Evolutionary conservation across 2,797 vertebrate genomes (phyloP).

Genomic region (Petrocephalus sullivani): DNA sequence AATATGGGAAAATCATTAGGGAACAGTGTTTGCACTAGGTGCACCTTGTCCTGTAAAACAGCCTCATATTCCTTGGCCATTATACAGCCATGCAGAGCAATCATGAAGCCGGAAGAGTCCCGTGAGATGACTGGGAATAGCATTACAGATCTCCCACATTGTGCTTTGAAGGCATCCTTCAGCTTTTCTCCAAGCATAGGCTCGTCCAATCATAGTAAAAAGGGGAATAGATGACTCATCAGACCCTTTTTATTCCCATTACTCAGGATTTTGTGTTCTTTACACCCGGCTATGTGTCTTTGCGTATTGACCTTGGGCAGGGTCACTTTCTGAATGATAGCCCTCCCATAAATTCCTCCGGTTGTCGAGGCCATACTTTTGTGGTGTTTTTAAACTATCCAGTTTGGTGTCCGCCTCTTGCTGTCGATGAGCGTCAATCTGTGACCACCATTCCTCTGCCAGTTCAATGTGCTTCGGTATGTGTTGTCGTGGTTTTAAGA

Average conservation of each 20-base stretch:
- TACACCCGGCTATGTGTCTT: neutral
- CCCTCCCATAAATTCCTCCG: neutral
- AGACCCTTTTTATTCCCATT: neutral
- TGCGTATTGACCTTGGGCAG: neutral
- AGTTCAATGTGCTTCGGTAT: neutral
- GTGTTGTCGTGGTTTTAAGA: neutral
- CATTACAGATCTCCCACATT: neutral
- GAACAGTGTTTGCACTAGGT: neutral
- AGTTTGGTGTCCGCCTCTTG: neutral
- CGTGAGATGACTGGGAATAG: neutral
- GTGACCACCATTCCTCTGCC: neutral
- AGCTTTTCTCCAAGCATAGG: neutral
- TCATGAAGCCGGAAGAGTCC: neutral
- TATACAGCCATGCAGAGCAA: neutral
- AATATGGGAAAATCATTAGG: conserved; percentile 1
- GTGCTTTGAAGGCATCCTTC: neutral
- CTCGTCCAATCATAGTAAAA: neutral
- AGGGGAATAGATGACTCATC: neutral
- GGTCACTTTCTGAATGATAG: neutral
- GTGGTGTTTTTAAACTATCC: neutral
- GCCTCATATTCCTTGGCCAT: neutral
- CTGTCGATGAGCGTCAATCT: neutral
- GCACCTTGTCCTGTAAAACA: neutral
- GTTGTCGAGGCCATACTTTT: neutral
- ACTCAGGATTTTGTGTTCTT: neutral